Evolutionary conservation across 2,113 vertebrate species (phyloP).

Genomic region (Numenius arquata): DNA sequence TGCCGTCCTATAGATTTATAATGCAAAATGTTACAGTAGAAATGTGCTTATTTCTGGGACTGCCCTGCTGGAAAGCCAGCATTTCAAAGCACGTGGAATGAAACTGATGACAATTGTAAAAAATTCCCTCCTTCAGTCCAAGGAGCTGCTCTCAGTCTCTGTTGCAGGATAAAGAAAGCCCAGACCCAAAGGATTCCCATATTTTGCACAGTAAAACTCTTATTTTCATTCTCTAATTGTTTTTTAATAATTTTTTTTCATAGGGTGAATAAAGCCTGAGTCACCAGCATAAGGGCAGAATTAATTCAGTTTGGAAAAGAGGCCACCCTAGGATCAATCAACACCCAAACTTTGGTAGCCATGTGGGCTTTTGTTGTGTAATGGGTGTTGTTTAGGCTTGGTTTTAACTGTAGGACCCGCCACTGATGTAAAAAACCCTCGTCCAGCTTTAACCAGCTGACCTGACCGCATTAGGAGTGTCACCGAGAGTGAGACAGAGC

Average conservation of each 20-base stretch:
- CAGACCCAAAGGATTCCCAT: not conserved
- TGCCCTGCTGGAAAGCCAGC: not conserved
- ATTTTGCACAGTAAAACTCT: not conserved
- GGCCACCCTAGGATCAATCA: not conserved
- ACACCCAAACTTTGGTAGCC: not conserved
- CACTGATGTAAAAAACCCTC: not conserved
- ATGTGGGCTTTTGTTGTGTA: not conserved
- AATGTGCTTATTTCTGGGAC: not conserved
- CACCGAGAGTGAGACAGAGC: not conserved
- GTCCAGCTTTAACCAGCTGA: not conserved
- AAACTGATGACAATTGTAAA: not conserved
- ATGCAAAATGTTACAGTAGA: not conserved
- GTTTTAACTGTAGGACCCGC: not conserved
- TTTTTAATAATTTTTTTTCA: not conserved
- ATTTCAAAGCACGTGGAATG: not conserved
- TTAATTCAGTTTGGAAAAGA: constrained; percentile 15
- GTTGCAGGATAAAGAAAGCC: not conserved
- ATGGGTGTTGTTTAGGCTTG: not conserved
- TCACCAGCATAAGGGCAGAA: not conserved
- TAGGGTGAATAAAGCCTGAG: not conserved
- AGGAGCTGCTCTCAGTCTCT: not conserved
- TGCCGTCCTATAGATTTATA: not conserved
- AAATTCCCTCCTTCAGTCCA: not conserved
- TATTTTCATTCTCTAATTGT: not conserved
- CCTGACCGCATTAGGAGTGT: not conserved